Base-by-base conservation (phyloP, 2,888 invertebrate species). In the Ferdinandea cuprea region DNA sequence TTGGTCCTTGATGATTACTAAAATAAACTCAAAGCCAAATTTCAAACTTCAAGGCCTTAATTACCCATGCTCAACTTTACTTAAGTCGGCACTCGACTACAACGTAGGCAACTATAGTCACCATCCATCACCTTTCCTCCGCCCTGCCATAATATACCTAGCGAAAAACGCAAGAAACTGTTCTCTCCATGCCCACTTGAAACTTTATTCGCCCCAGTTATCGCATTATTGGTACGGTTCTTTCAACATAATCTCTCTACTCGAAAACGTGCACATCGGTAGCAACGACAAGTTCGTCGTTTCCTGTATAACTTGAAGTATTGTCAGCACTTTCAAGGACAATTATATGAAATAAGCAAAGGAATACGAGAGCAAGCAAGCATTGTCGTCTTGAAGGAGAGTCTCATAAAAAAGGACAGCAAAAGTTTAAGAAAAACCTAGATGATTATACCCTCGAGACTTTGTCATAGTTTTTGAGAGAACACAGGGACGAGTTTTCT, bases 291-390 rank as follows among this genome's bases (percentile, higher is more conserved):
- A 69, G 69, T 76, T 80, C n/a, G 54, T 80, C 50, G 58, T 76
- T 65, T 80, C 50, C 44, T 30, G 19, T 30, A 28, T 54, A 68
- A 74, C 63, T 80, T 74, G 50, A 76, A 66, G 58, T 63, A 80
- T 71, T 81, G 76, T 76, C 69, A 71, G 80, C 76, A 76, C 76
- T 81, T 76, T 76, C 80, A 81, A 81, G 80, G 69, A 81, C 65
- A 80, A 79, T 74, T 69, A 35, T 40, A 80, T 63, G 48, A 56
- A 74, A 73, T 35, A 3, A 13, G 40, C 37, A 58, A 50, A 25
- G 17, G 32, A 44, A 40, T 30, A 30, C 40, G 30, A 42, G 13
- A 48, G 35, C n/a, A n/a, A n/a, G n/a, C n/a, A n/a, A 52, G 44
- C 50, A 59, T 13, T 54, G 37, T 66, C 66, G 44, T 65, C 52